Evolutionary conservation across 1,140 invertebrate species (phyloP).

Genomic region (Apis cerana): DNA sequence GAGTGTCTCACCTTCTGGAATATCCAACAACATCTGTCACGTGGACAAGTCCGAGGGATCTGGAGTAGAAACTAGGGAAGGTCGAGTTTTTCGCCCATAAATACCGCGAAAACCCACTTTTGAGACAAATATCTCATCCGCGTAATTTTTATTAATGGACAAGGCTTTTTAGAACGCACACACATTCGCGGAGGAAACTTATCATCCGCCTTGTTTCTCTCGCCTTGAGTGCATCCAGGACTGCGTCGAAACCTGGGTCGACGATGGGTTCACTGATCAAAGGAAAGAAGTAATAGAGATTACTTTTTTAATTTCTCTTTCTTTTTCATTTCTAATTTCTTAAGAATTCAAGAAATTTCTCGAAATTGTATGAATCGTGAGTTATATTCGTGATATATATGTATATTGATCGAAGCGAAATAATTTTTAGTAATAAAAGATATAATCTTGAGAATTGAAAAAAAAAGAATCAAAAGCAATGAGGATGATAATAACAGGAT

Average conservation of each 20-base stretch:
- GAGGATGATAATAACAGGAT: no score
- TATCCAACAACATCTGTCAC: not conserved
- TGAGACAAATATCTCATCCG: slow-evolving; percentile 29
- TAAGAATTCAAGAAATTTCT: not conserved
- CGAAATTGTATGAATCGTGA: not conserved
- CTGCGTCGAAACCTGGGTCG: not conserved
- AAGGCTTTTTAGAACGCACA: not conserved
- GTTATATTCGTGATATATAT: not conserved
- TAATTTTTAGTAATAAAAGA: no score
- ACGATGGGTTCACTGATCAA: slow-evolving; percentile 1
- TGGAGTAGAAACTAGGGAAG: not conserved
- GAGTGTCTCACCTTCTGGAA: no score
- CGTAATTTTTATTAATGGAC: slow-evolving; percentile 32
- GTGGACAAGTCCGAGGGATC: not conserved
- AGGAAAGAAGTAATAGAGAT: not conserved
- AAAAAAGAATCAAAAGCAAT: no score
- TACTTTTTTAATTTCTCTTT: no score
- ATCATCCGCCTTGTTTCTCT: slow-evolving; percentile 9
- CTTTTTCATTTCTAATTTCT: no score
- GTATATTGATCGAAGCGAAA: no score
- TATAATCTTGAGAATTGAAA: no score
- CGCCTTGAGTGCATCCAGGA: not conserved
- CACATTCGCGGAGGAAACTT: not conserved
- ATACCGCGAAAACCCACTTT: slow-evolving; percentile 3
- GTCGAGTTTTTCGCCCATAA: not conserved